These are phyloP conservation scores for Yoshiicerus persimilis DNA, from an alignment of 1,140 invertebrate genomes.

Conservation along the genomic window DNA sequence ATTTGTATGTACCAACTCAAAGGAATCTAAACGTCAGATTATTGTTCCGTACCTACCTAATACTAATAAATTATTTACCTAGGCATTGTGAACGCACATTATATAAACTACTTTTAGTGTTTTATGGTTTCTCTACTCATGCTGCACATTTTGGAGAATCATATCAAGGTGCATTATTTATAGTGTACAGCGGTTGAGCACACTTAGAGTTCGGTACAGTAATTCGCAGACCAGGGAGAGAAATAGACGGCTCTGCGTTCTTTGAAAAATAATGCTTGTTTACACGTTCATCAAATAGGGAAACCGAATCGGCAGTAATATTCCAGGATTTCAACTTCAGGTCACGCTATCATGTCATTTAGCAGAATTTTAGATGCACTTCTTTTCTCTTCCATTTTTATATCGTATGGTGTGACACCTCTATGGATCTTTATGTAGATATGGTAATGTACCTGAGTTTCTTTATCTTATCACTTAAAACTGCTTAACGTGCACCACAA, in stretches of 20 bases:
- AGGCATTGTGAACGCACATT: not conserved
- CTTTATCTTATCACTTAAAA: no score
- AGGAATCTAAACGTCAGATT: not conserved
- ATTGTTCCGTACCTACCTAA: no score
- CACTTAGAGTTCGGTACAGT: not conserved
- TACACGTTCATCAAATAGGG: conserved; percentile 3
- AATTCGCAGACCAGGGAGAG: not conserved
- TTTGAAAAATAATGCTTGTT: conserved; percentile 13
- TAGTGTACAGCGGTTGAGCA: not conserved
- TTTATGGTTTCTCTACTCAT: no score
- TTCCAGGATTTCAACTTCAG: not conserved
- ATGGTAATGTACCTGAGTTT: no score
- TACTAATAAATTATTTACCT: not conserved
- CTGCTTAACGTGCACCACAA: no score
- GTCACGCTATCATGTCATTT: conserved; percentile 21
- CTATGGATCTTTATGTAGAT: not conserved
- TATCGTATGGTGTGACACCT: not conserved
- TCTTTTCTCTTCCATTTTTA: not conserved
- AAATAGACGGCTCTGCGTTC: not conserved
- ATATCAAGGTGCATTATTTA: no score
- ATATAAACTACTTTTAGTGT: not conserved
- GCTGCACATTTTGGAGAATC: not conserved
- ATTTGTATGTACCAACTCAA: not conserved
- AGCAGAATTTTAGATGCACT: not conserved
- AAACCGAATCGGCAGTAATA: not conserved